Percentiles rank a stretch among this genome's conserved stretches.
Conservation (phyloP, 2,113 vertebrate species). For the Pelmatolapia mariae region DNA sequence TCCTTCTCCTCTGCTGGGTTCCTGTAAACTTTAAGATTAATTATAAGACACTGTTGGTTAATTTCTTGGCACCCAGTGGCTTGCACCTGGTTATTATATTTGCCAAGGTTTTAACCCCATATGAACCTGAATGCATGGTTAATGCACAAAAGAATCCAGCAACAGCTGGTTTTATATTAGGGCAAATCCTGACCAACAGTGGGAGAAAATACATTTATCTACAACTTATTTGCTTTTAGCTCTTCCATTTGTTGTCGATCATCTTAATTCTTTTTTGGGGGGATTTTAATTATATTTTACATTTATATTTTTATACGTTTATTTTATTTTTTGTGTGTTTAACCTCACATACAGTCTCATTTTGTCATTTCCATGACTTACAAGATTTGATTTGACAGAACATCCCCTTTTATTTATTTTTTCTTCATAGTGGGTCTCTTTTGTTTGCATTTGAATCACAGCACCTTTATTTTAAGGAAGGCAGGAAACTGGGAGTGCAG, state of each 20-base stretch:
- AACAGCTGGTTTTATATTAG: background rate
- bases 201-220: background rate
- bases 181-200: background rate
- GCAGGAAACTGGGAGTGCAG: background rate
- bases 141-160: background rate
- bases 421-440: background rate
- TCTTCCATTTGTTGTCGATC: background rate
- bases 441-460: background rate
- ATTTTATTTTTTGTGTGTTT: background rate
- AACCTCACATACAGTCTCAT: background rate
- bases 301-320: background rate
- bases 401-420: background rate
- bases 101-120: conserved; percentile 16
- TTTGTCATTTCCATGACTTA: background rate
- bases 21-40: conserved; percentile 39
- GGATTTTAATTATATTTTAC: background rate
- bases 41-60: conserved; percentile 16
- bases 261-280: background rate
- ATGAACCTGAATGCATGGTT: conserved; percentile 6
- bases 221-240: background rate
- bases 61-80: conserved; percentile 29
- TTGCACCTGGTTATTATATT: conserved; percentile 28
- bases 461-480: background rate
- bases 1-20: background rate
- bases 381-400: background rate